A percentile compares a stretch with the other conserved stretches of the same genome.
These are phyloP conservation scores for Parauchenoglanis ngamensis DNA, from an alignment of 2,797 vertebrate species.

Conservation along the genomic window DNA sequence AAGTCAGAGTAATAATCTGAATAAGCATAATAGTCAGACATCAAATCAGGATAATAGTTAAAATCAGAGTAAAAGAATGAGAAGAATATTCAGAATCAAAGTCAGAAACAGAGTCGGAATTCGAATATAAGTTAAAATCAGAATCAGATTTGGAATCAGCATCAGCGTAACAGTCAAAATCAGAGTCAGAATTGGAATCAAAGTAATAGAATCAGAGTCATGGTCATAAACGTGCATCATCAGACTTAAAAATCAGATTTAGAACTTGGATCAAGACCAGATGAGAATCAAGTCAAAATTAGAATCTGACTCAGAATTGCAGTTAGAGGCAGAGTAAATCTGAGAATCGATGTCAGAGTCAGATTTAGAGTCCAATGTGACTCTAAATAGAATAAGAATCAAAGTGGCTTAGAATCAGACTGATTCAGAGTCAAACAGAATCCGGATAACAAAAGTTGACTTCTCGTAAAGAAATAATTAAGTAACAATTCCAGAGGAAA, in stretches of 20 bases:
- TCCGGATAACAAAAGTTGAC: background rate
- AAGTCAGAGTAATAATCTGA: background rate
- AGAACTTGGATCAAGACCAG: background rate
- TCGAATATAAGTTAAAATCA: background rate
- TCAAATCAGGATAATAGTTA: background rate
- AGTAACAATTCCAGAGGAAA: background rate
- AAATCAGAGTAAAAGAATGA: background rate
- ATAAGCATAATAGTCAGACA: background rate
- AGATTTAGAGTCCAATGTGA: background rate
- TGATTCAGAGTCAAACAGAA: background rate
- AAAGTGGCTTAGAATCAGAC: background rate
- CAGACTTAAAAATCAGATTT: background rate
- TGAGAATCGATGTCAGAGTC: background rate
- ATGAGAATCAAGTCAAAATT: background rate
- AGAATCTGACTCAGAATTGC: background rate
- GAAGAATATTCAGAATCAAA: background rate
- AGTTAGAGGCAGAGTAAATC: background rate
- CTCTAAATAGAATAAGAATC: background rate
- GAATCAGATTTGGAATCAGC: background rate
- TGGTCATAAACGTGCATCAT: background rate
- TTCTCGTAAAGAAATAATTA: background rate
- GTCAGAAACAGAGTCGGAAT: background rate
- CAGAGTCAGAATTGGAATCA: too few relatives aligned
- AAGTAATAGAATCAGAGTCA: too few relatives aligned
- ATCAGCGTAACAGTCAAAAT: background rate